phyloP scores from a whole-genome alignment of 1,140 invertebrate species.

The Cepaea nemoralis region DNA sequence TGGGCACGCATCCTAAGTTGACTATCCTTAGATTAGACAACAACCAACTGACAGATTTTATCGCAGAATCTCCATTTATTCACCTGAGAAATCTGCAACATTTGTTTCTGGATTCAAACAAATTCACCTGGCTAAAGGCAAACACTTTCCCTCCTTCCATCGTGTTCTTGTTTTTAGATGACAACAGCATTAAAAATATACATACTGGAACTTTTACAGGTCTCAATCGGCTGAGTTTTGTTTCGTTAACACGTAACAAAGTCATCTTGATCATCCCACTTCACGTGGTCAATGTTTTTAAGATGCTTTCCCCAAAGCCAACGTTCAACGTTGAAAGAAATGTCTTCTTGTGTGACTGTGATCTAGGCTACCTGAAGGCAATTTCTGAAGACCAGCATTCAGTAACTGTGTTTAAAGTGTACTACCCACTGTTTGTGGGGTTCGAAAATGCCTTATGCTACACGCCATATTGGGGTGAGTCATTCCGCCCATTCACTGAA shows the following conservation, averaged over 20 bases:
- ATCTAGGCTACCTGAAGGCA: conserved; percentile 50
- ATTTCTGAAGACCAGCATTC: conserved; percentile 19
- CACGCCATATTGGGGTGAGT: neutral
- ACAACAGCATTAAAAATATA: neutral
- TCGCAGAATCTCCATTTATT: conserved; percentile 1
- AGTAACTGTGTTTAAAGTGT: neutral
- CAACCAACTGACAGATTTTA: conserved; percentile 24
- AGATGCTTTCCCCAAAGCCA: conserved; percentile 32
- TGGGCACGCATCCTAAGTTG: neutral
- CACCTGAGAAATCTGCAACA: neutral
- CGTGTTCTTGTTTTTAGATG: neutral
- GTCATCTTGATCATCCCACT: neutral
- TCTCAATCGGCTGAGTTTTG: neutral
- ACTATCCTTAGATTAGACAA: neutral
- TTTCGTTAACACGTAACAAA: neutral
- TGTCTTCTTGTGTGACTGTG: conserved; percentile 54
- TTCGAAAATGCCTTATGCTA: conserved; percentile 40
- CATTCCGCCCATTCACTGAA: conserved; percentile 38
- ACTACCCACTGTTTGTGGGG: conserved; percentile 37
- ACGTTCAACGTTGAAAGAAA: conserved; percentile 46
- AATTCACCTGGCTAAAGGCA: neutral
- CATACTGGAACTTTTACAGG: neutral
- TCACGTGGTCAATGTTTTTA: neutral
- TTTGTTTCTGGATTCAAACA: conserved; percentile 13
- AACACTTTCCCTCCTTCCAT: neutral